Evolutionary conservation across 2,888 invertebrate genomes (phyloP).

Genomic region (Spisula solida): DNA sequence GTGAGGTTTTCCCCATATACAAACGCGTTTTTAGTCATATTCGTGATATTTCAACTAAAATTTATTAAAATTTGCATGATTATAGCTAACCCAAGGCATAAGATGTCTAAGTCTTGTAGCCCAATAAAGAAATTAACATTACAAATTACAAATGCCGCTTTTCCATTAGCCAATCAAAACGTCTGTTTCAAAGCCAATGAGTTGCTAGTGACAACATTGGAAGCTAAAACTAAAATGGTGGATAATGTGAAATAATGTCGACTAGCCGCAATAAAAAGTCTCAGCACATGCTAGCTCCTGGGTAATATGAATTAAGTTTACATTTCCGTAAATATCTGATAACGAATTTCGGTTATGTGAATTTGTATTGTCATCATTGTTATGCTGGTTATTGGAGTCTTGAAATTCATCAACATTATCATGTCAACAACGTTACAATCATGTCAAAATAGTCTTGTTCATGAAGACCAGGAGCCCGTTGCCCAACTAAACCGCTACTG

Average conservation of each 20-base stretch:
- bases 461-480: too few species aligned
- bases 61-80: background rate
- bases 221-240: slow-evolving; percentile 69
- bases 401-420: too few species aligned
- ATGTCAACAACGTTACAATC: too few species aligned
- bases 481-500: too few species aligned
- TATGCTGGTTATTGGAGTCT: too few species aligned
- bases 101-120: too few species aligned
- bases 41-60: background rate
- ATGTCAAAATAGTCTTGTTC: too few species aligned
- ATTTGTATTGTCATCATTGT: too few species aligned
- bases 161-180: slow-evolving; percentile 72
- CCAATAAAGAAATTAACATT: background rate
- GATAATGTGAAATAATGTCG: slow-evolving; percentile 73
- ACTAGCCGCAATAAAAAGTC: slow-evolving; percentile 76
- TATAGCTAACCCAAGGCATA: too few species aligned
- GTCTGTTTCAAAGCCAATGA: slow-evolving; percentile 35
- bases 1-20: background rate
- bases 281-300: slow-evolving; percentile 73
- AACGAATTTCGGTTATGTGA: too few species aligned
- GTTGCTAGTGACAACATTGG: slow-evolving; percentile 74
- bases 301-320: slow-evolving; percentile 73
- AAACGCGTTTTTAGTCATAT: background rate
- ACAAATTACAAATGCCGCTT: background rate
- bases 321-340: too few species aligned